These are phyloP conservation scores for Ophiodon elongatus DNA, from an alignment of 2,113 vertebrate genomes.

Conservation along the genomic window DNA sequence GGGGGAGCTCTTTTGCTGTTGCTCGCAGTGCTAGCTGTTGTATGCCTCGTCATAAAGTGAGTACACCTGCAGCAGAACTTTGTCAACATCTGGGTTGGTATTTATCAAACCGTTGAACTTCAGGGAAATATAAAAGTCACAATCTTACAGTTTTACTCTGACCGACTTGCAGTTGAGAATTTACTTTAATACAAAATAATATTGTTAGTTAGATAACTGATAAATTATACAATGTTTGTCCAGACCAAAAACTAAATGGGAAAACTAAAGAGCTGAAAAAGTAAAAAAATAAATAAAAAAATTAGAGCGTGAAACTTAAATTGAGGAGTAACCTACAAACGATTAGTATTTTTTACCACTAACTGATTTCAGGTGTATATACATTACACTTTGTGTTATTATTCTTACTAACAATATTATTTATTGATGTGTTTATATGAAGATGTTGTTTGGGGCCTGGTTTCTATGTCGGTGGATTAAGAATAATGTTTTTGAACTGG, in stretches of 20 bases:
- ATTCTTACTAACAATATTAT: not conserved
- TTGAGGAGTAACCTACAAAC: too few species aligned
- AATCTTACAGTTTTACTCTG: not conserved
- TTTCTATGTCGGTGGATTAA: not conserved
- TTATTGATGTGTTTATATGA: not conserved
- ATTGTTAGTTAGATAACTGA: not conserved
- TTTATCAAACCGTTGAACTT: not conserved
- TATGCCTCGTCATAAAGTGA: slow-evolving; percentile 86
- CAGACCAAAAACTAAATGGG: not conserved
- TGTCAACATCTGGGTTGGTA: not conserved
- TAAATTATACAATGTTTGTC: not conserved
- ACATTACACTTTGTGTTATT: not conserved
- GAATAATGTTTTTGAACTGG: not conserved
- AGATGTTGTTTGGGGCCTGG: too few species aligned
- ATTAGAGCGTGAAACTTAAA: too few species aligned
- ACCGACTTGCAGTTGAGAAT: not conserved
- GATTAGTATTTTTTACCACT: not conserved
- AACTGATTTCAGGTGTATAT: not conserved
- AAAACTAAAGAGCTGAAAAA: not conserved
- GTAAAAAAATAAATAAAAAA: too few species aligned
- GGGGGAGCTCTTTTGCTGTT: slow-evolving; percentile 76
- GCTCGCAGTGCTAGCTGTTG: slow-evolving; percentile 78
- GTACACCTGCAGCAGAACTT: slow-evolving; percentile 39
- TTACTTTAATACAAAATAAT: not conserved
- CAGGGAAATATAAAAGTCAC: not conserved